Evolutionary conservation across 1,140 invertebrate genomes (phyloP), one percentile per base, ranked within the genome.

Genomic region (Trypoxylus dichotomus): DNA sequence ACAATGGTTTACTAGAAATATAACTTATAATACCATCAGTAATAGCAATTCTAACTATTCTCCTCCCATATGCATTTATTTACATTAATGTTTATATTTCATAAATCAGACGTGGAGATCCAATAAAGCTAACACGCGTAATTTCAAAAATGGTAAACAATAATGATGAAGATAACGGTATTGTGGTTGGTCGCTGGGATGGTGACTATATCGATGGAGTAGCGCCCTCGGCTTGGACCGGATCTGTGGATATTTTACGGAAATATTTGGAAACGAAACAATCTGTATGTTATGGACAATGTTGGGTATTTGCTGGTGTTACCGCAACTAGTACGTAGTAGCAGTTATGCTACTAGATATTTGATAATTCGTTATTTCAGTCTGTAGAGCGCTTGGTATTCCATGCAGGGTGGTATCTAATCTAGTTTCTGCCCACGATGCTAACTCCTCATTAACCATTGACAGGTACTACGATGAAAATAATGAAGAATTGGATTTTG

Each of bases 281-380:
- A 77, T 87, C 91, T 8, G 93, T 94, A 13, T 90, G 89, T 25
- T 95, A 92, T 83, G 93, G 92, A 1, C 93, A 94, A 82, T 95
- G 93, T 83, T 95, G 93, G 93, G 93, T 94, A 0, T 94, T 94
- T 82, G 90, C 92, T 60, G 93, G 92, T 19, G 89, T 94, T 13
- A 86, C 91, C 10, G 93, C 91, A 37, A 91, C 92, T 81, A 87
- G 91, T 92, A 85, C 41, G 32, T 3, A 8, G 7, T 13, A 5
- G 13, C 24, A 54, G 0, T 21, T 24, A 74, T 60, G n/a, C 37
- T 25, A 77, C 3, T 19, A n/a, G 29, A 54, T 54, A 5, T 54
- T 7, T 54, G 27, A 29, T 37, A 60, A 13, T 27, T 41, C 43
- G 68, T 77, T 13, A 42, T 32, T 47, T 47, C 11, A 93, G 92